phyloP scores from a whole-genome alignment of 2,113 vertebrate genomes.

The Myiozetetes cayanensis region DNA sequence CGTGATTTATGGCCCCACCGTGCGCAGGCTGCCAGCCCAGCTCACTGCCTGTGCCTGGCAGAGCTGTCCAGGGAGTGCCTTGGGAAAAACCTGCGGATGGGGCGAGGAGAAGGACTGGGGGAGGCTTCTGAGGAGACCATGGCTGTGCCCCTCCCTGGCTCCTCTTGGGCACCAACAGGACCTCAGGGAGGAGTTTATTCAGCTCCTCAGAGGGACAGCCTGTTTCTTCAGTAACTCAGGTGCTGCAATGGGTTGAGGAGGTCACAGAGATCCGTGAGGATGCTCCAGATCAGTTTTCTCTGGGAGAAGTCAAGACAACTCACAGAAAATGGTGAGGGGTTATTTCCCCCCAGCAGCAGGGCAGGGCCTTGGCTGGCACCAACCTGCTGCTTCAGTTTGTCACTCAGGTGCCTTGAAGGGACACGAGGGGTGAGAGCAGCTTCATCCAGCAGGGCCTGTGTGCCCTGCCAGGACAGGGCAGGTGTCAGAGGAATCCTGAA shows the following conservation, averaged over 20 bases:
- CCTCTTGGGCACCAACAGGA: neutral
- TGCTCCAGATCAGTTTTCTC: neutral
- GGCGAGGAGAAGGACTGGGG: neutral
- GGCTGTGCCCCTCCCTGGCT: neutral
- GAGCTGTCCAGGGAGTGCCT: neutral
- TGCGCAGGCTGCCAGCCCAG: neutral
- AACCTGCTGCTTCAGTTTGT: neutral
- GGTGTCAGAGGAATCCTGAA: neutral
- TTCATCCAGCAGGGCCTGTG: neutral
- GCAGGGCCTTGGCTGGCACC: neutral
- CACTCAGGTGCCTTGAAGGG: neutral
- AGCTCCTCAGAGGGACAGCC: neutral
- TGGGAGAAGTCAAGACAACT: neutral
- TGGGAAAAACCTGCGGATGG: neutral
- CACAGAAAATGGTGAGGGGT: neutral
- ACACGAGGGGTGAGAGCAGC: neutral
- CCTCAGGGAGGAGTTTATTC: neutral
- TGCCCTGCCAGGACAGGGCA: neutral
- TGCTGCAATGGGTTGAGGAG: neutral
- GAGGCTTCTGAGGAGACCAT: neutral
- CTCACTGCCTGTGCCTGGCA: neutral
- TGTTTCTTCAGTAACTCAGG: neutral
- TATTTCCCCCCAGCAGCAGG: neutral
- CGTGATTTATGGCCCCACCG: neutral
- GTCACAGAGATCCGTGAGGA: neutral